These are phyloP conservation scores for Chionoecetes opilio DNA, from an alignment of 1,140 invertebrate genomes.

Conservation along the genomic window DNA sequence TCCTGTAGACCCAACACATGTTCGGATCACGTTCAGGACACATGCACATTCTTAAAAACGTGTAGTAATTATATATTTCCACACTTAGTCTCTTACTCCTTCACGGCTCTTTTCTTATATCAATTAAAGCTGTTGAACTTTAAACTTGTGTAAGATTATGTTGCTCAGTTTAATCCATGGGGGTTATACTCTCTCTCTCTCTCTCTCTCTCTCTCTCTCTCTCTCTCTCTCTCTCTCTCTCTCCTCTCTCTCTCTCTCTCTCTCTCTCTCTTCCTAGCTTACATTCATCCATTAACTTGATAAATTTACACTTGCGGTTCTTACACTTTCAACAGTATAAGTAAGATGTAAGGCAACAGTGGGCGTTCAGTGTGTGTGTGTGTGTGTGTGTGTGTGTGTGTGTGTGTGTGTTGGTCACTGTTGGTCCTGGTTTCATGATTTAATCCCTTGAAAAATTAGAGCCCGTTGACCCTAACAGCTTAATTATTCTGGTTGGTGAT, in stretches of 20 bases:
- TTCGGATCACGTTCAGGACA: too few species aligned
- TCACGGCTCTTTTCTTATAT: too few species aligned
- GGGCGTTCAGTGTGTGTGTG: neutral
- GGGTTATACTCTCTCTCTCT: neutral
- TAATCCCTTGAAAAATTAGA: slow-evolving; percentile 21
- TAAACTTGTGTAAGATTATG: neutral
- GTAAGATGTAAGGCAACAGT: too few species aligned
- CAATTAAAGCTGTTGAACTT: too few species aligned
- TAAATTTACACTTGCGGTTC: too few species aligned
- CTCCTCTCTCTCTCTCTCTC: neutral
- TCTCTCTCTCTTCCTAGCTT: neutral
- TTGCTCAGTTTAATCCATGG: neutral
- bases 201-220: neutral
- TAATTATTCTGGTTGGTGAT: neutral
- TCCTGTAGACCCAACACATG: neutral
- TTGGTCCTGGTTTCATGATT: neutral
- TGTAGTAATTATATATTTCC: too few species aligned
- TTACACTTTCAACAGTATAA: too few species aligned
- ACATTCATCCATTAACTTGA: too few species aligned
- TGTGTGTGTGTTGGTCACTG: neutral
- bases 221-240: neutral
- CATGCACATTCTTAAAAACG: too few species aligned
- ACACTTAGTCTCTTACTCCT: too few species aligned
- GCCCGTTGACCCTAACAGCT: neutral
- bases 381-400: slow-evolving; percentile 27